Base-by-base conservation (phyloP, 1,140 invertebrate genomes). In the Heliconius hermathena region DNA sequence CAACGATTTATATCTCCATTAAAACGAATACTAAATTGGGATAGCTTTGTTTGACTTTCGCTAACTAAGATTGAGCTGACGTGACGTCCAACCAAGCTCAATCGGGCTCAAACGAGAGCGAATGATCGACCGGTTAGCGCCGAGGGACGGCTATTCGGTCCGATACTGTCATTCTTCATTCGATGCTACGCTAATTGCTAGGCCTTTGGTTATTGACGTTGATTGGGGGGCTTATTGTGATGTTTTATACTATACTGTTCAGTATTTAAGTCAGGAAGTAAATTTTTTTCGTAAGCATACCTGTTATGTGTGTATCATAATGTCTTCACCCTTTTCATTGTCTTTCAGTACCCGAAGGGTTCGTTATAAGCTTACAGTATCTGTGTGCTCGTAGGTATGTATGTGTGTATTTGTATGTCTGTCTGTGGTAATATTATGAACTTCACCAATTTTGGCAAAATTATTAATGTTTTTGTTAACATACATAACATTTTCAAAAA, bases 21-120 rank as follows among this genome's bases (percentile, higher is more conserved):
- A 66, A 29, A 26, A 26, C 60, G 22, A 66, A 66, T 66, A 29
- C 26, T 26, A 66, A 66, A 66, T 66, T 66, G 60, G 60, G 60
- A 66, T 66, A 29, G 72, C 5, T 74, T 74, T 74, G 46, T 52
- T 74, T 54, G 46, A 49, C 41, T 74, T 66, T 66, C 29, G 41
- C 41, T 75, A 75, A 75, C 29, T 75, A 38, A 75, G 74, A 75
- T 75, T 75, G 74, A 75, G 74, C 22, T 75, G 60, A 66, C 36
- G n/a, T 73, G 46, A 49, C 36, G 60, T 29, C 11, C 13, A 16
- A 66, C 26, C 60, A 66, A 29, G 60, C 60, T 66, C 60, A 13
- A 29, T 66, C 26, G 41, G 22, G 72, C n/a, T 46, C 72, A 46
- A 73, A 73, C 72, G 54, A 60, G 57, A 75, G 74, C 49, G 74